phyloP scores from a whole-genome alignment of 2,888 invertebrate genomes.

The Cephus pulcher region DNA sequence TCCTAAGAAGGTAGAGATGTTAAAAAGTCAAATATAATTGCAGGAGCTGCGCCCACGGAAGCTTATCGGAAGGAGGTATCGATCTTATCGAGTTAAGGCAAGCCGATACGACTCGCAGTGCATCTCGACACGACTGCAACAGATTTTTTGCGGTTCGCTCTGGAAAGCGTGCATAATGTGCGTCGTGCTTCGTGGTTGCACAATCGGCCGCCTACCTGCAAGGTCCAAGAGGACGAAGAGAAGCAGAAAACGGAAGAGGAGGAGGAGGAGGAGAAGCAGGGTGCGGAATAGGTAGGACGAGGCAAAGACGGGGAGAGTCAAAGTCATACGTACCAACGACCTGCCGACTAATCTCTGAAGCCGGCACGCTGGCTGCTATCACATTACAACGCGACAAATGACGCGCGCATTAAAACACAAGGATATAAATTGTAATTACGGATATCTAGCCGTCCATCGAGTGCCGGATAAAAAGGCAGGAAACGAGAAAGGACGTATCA shows the following conservation, averaged over 20 bases:
- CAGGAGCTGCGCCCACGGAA: too few relatives aligned
- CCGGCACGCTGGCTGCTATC: neutral
- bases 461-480: too few relatives aligned
- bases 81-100: too few relatives aligned
- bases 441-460: slow-evolving; percentile 21
- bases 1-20: too few relatives aligned
- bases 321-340: neutral
- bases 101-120: too few relatives aligned
- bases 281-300: slow-evolving; percentile 24
- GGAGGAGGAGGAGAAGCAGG: slow-evolving; percentile 7
- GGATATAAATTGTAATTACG: slow-evolving; percentile 55
- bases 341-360: slow-evolving; percentile 45
- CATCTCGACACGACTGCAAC: too few relatives aligned
- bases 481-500: too few relatives aligned
- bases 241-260: slow-evolving; percentile 24
- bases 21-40: too few relatives aligned
- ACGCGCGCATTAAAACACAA: slow-evolving; percentile 39
- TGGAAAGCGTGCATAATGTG: slow-evolving; percentile 57
- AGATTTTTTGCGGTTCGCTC: slow-evolving; percentile 51
- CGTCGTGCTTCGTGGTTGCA: slow-evolving; percentile 40
- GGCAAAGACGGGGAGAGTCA: too few relatives aligned
- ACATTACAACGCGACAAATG: slow-evolving; percentile 39
- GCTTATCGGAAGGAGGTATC: too few relatives aligned
- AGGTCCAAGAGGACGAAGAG: slow-evolving; percentile 33
- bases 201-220: slow-evolving; percentile 49